Conservation (phyloP, 2,888 invertebrate genomes). For the Leucozona laternaria region DNA sequence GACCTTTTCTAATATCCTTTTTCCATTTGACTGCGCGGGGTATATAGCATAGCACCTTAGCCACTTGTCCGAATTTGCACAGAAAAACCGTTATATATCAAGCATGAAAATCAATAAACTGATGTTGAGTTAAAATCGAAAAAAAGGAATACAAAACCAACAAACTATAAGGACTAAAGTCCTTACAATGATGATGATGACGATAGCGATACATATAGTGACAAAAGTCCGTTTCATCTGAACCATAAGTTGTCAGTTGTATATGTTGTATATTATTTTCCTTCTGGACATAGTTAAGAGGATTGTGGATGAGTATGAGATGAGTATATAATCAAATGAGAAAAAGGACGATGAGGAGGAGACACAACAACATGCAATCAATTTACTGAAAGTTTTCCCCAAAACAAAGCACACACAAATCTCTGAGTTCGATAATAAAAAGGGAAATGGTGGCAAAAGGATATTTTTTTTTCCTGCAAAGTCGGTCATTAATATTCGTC, state of each 20-base stretch:
- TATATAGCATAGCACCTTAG: neutral
- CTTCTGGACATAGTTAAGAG: slow-evolving; percentile 15
- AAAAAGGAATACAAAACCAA: slow-evolving; percentile 14
- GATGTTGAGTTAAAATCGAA: slow-evolving; percentile 59
- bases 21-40: slow-evolving; percentile 67
- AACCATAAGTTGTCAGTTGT: slow-evolving; percentile 51
- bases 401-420: slow-evolving; percentile 36
- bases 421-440: slow-evolving; percentile 6
- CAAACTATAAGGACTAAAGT: slow-evolving; percentile 24
- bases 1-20: slow-evolving; percentile 64
- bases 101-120: slow-evolving; percentile 74
- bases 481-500: slow-evolving; percentile 12
- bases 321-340: slow-evolving; percentile 54
- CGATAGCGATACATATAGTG: slow-evolving; percentile 37
- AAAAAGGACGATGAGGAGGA: slow-evolving; percentile 23
- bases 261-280: slow-evolving; percentile 11
- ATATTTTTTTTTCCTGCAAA: slow-evolving; percentile 6
- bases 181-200: slow-evolving; percentile 49
- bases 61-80: slow-evolving; percentile 36
- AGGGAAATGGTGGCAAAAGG: slow-evolving; percentile 11
- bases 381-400: slow-evolving; percentile 47
- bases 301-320: neutral
- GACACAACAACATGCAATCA: slow-evolving; percentile 52
- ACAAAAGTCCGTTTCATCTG: slow-evolving; percentile 52
- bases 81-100: slow-evolving; percentile 50